Conservation (phyloP, 2,888 invertebrate species). For the Augiades crinisus region DNA sequence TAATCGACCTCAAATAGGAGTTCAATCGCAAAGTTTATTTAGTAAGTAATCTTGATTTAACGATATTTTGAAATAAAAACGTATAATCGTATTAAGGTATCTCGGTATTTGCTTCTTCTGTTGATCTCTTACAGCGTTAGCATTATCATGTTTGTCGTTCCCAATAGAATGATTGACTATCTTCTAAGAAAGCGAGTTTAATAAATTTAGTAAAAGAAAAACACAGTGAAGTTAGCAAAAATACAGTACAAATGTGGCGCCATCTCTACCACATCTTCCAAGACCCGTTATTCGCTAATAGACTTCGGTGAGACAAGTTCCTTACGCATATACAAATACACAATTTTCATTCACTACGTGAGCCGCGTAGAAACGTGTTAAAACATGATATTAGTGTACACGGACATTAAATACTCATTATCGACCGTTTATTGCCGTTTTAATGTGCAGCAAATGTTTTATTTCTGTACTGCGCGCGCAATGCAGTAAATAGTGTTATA, state of each 20-base stretch:
- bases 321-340: constrained; percentile 10
- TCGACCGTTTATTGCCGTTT: constrained; percentile 2
- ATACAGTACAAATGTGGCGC: not conserved
- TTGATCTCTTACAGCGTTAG: too few species aligned
- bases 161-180: too few species aligned
- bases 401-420: constrained; percentile 14
- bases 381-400: constrained; percentile 17
- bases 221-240: too few species aligned
- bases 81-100: too few species aligned
- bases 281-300: not conserved
- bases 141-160: too few species aligned
- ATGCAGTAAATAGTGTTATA: not conserved
- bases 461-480: constrained; percentile 3
- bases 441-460: constrained; percentile 9
- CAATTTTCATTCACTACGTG: constrained; percentile 15
- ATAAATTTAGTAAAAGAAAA: too few species aligned
- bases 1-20: too few species aligned
- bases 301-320: not conserved
- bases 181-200: too few species aligned
- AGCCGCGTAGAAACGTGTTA: constrained; percentile 11
- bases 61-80: too few species aligned
- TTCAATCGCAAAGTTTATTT: too few species aligned
- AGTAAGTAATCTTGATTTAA: too few species aligned
- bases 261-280: not conserved
- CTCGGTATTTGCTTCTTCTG: too few species aligned